These are phyloP conservation scores for Brachyistius frenatus DNA, from an alignment of 2,113 vertebrate species.

Conservation along the genomic window DNA sequence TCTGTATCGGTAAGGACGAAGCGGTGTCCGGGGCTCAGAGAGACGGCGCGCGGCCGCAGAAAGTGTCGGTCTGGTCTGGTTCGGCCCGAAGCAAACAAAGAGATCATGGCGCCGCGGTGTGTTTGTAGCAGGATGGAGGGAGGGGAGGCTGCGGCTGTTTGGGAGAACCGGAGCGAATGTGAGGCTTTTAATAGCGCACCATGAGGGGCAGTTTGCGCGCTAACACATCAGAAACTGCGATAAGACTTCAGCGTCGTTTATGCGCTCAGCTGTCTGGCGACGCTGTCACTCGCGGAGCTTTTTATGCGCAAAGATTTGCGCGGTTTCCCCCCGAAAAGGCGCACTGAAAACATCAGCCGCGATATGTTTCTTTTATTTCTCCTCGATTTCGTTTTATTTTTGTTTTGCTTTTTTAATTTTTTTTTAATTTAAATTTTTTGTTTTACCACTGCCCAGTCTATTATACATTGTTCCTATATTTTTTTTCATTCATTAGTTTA, in stretches of 20 bases:
- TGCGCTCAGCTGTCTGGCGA: not conserved
- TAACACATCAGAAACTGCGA: not conserved
- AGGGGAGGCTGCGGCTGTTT: constrained; percentile 78
- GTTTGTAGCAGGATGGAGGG: constrained; percentile 80
- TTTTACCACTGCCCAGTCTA: rapidly evolving
- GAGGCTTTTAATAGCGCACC: constrained; percentile 8
- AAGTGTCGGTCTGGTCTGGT: constrained; percentile 74
- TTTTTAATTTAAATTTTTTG: rapidly evolving
- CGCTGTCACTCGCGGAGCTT: rapidly evolving
- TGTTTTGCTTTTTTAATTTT: not conserved
- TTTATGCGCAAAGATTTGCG: constrained; percentile 25
- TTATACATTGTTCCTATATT: too few species aligned
- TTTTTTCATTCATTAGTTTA: too few species aligned
- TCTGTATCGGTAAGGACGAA: constrained; percentile 94
- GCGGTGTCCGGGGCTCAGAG: constrained; percentile 86
- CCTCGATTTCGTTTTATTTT: too few species aligned
- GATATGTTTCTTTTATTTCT: not conserved
- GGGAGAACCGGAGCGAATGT: constrained; percentile 23
- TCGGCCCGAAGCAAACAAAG: constrained; percentile 84
- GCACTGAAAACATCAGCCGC: not conserved
- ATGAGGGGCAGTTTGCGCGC: not conserved
- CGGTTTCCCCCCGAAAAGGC: constrained; percentile 18
- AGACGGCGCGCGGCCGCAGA: constrained; percentile 74
- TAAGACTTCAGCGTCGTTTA: not conserved
- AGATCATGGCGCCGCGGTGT: constrained; percentile 87